These are phyloP conservation scores for Leptinotarsa rubiginosa DNA, from an alignment of 2,888 invertebrate genomes.

Conservation along the genomic window DNA sequence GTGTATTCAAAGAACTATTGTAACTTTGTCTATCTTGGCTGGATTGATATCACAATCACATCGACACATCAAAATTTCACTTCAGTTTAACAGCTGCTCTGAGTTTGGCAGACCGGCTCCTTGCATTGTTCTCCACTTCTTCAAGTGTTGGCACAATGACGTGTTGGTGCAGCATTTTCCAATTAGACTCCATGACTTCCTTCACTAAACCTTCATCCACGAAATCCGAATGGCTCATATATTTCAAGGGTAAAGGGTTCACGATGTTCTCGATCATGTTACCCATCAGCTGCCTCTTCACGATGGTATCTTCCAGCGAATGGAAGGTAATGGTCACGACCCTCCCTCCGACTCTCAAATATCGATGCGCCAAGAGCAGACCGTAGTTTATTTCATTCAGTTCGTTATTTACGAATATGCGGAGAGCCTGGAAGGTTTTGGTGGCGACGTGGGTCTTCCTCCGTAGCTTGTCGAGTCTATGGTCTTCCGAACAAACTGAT, in stretches of 20 bases:
- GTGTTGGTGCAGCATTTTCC: conserved; percentile 85
- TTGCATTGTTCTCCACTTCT: conserved; percentile 83
- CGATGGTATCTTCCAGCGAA: conserved; percentile 92
- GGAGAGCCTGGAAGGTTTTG: conserved; percentile 91
- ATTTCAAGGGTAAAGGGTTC: conserved; percentile 80
- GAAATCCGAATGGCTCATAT: conserved; percentile 72
- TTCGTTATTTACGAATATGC: conserved; percentile 97
- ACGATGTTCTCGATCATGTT: conserved; percentile 79
- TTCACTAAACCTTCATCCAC: conserved; percentile 74
- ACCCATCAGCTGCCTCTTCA: conserved; percentile 88
- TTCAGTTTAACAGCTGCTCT: conserved; percentile 83
- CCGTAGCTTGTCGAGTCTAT: conserved; percentile 78
- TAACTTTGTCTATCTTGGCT: background rate
- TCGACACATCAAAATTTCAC: conserved; percentile 54
- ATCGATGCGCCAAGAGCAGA: conserved; percentile 80
- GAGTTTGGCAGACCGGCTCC: conserved; percentile 90
- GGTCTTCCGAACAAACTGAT: conserved; percentile 63
- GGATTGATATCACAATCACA: background rate
- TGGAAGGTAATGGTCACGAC: conserved; percentile 90
- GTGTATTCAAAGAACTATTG: no score
- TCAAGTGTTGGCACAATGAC: conserved; percentile 79
- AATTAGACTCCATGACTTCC: conserved; percentile 74
- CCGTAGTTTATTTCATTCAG: conserved; percentile 94
- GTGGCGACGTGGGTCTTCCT: conserved; percentile 86
- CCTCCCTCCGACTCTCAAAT: conserved; percentile 82